phyloP scores from a whole-genome alignment of 2,113 vertebrate species.

The Ornithorhynchus anatinus region DNA sequence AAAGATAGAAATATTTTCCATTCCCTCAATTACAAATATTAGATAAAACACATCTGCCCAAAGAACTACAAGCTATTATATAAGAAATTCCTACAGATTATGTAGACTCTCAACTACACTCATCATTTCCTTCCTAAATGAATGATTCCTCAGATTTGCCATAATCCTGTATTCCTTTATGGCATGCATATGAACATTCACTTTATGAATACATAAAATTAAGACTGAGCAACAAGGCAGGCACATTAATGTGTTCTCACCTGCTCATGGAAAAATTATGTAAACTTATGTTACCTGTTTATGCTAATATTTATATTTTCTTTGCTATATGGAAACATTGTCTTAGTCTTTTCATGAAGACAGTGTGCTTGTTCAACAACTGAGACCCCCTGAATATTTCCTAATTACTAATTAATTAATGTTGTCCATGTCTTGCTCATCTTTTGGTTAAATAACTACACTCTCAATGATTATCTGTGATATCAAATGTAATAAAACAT shows the following conservation, averaged over 20 bases:
- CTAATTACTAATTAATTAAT: too few relatives aligned
- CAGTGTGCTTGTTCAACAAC: too few relatives aligned
- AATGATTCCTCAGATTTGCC: background rate
- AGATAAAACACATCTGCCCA: slow-evolving; percentile 24
- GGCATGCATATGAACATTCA: background rate
- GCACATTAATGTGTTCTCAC: too few relatives aligned
- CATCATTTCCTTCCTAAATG: background rate
- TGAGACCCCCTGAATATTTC: too few relatives aligned
- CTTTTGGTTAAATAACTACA: too few relatives aligned
- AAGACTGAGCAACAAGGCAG: too few relatives aligned
- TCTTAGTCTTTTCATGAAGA: too few relatives aligned
- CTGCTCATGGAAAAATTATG: too few relatives aligned
- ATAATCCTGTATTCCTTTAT: background rate
- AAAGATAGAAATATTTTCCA: slow-evolving; percentile 27
- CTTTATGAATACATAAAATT: background rate
- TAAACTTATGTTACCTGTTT: too few relatives aligned
- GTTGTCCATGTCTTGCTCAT: too few relatives aligned
- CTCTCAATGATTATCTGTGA: background rate
- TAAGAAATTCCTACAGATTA: background rate
- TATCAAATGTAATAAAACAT: background rate
- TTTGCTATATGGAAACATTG: too few relatives aligned
- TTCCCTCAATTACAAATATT: slow-evolving; percentile 28
- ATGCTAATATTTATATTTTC: too few relatives aligned
- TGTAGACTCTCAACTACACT: background rate
- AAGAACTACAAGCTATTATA: background rate